phyloP scores from a whole-genome alignment of 2,888 invertebrate genomes.

The Apocheima hispidaria region DNA sequence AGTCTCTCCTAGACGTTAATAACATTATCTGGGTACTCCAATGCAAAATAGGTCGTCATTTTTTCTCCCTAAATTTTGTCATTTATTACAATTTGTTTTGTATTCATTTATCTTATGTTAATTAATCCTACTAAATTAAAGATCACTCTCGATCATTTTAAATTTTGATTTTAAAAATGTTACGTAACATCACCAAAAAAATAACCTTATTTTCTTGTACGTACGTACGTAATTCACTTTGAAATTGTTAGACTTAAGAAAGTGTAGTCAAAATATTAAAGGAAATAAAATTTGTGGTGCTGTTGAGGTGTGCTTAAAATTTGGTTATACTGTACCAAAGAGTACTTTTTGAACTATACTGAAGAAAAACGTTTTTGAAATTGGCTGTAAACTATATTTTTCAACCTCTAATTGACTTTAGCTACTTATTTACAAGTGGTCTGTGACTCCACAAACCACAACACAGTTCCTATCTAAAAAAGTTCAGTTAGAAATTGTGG shows the following conservation, averaged over 20 bases:
- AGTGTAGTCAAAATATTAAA: too few species aligned
- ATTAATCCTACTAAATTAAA: background rate
- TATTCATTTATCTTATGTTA: background rate
- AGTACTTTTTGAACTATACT: too few species aligned
- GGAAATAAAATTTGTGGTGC: too few species aligned
- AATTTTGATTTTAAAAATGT: constrained; percentile 41
- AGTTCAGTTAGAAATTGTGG: too few species aligned
- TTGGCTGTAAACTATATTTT: too few species aligned
- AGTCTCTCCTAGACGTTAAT: background rate
- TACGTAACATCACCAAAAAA: constrained; percentile 64
- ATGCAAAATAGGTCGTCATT: constrained; percentile 36
- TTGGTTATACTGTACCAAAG: too few species aligned
- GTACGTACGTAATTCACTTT: background rate
- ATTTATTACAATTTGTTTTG: constrained; percentile 5
- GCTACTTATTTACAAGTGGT: too few species aligned
- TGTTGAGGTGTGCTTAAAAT: too few species aligned
- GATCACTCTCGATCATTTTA: background rate
- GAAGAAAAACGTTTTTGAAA: too few species aligned
- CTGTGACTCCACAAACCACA: too few species aligned
- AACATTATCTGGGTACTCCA: background rate
- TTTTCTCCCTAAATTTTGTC: constrained; percentile 27
- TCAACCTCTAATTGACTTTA: too few species aligned
- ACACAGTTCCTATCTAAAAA: too few species aligned
- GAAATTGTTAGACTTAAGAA: background rate
- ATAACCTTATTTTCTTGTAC: constrained; percentile 57